Base-by-base conservation (phyloP, 2,888 invertebrate species). In the Argyra leucocephala region DNA sequence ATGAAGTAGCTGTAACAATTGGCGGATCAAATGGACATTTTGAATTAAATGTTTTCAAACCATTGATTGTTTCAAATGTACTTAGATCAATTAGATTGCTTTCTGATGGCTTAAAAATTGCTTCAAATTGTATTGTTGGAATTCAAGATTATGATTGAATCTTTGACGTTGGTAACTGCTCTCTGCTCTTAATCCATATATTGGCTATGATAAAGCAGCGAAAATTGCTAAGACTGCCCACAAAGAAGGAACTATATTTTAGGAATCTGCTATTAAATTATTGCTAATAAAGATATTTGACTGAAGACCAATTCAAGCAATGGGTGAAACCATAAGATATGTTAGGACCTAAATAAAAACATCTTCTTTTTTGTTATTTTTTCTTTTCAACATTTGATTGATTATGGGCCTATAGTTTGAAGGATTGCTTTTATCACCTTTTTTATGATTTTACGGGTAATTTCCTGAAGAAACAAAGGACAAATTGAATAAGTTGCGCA, bases 201-300 rank as follows among this genome's bases (percentile, higher is more conserved):
- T 98, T 75, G 97, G 97, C 65, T 99, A 99, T 76, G 98, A 99
- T 78, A 97, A 91, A 84, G 90, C 96, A n/a, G 95, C 96, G 1
- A 85, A 86, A 75, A 97, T 98, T 71, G 98, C 98, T 0, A 98
- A 99, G 80, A 91, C 91, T 36, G 98, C 96, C 0, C 96, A 96
- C 80, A 91, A 91, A 74, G 91, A 96, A 74, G 91, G 91, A 3
- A 84, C 88, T 0, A 96, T 92, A 0, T 81, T 97, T 57, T 95
- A 93, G 76, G 90, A 88, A 73, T 85, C 95, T 0, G 97, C 97
- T 0, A 79, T 97, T 70, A 91, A 94, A 72, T 82, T 94, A 64
- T n/a, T n/a, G n/a, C n/a, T n/a, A n/a, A n/a, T n/a, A n/a, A 64
- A 89, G 90, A 22, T 85, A 86, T 74, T 81, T 96, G 22, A 93